phyloP scores from a whole-genome alignment of 2,797 vertebrate species.

The Propithecus deckenii region DNA sequence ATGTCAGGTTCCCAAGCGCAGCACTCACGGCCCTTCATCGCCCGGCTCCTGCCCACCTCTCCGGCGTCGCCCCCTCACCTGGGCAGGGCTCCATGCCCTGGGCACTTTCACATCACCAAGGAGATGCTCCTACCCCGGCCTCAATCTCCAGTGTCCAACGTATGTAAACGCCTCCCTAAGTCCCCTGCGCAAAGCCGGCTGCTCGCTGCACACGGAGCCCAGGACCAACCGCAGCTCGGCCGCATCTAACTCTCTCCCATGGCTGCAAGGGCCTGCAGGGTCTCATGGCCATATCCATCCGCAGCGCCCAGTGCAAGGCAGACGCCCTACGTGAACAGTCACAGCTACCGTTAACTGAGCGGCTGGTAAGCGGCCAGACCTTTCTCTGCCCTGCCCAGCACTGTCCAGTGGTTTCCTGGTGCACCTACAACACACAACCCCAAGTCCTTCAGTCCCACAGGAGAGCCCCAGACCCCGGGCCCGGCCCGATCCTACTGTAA shows the following conservation, averaged over 20 bases:
- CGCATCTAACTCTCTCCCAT: not conserved
- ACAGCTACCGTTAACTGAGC: not conserved
- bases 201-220: too few species aligned
- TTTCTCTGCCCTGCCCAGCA: not conserved
- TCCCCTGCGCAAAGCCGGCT: not conserved
- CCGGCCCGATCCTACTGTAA: not conserved
- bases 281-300: not conserved
- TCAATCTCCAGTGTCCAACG: not conserved
- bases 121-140: not conserved
- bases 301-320: not conserved
- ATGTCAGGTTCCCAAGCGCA: not conserved
- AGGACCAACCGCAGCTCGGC: accelerated
- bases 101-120: not conserved
- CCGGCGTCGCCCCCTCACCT: not conserved
- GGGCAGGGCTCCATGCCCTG: not conserved
- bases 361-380: accelerated
- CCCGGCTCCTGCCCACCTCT: not conserved
- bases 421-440: not conserved
- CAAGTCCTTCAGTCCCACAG: not conserved
- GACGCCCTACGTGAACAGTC: accelerated
- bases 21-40: not conserved
- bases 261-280: too few species aligned
- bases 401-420: not conserved
- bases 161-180: accelerated
- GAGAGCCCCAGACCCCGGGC: not conserved